Conservation (phyloP, 2,797 vertebrate species). For the Microctenopoma lineatum region DNA sequence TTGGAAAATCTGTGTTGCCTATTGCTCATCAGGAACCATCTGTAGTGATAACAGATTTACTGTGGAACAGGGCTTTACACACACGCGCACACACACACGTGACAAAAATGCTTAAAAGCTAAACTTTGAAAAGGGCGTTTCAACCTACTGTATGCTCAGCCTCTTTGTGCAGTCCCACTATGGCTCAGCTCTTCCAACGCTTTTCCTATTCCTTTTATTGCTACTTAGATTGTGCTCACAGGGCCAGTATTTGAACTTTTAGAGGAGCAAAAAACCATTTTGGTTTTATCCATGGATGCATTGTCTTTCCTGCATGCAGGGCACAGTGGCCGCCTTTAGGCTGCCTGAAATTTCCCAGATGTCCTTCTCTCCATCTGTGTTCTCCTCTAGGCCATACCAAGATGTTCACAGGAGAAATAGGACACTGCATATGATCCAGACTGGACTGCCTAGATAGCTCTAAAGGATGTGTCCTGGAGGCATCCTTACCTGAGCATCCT, state of each 20-base stretch:
- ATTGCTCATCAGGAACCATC: conserved; percentile 81
- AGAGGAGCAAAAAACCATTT: neutral
- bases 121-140: neutral
- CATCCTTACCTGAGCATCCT: no score
- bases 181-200: neutral
- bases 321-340: neutral
- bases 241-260: neutral
- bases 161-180: neutral
- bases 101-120: neutral
- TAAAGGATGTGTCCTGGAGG: neutral
- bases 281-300: neutral
- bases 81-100: neutral
- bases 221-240: neutral
- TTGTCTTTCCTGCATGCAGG: neutral
- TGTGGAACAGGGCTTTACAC: conserved; percentile 30
- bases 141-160: neutral
- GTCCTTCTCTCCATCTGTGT: neutral
- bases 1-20: conserved; percentile 61
- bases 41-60: conserved; percentile 80
- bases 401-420: neutral
- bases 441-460: neutral
- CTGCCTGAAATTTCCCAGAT: neutral
- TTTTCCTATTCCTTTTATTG: neutral
- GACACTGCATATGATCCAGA: no score
- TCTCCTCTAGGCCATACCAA: neutral